Conservation (phyloP, 37 sponge, comb jelly and placozoan genomes). For the Spongilla lacustris region DNA sequence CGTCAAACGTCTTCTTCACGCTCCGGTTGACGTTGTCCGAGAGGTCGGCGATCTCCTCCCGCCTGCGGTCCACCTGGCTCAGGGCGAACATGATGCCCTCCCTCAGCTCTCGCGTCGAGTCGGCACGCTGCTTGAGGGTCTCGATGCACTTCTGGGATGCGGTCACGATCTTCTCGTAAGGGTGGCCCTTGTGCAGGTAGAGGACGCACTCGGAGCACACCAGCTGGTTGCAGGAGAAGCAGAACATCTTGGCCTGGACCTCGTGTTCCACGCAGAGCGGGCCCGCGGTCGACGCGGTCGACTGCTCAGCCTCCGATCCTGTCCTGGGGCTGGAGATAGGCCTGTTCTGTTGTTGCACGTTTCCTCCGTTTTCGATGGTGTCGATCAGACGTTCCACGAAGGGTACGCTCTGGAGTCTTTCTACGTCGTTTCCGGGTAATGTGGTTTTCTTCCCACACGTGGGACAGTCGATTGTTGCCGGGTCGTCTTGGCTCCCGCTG, state of each 20-base stretch:
- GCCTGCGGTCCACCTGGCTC: not conserved
- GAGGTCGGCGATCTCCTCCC: slow-evolving; percentile 12
- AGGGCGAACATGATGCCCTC: not conserved
- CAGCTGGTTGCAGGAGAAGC: slow-evolving; percentile 29
- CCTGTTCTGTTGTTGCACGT: not conserved
- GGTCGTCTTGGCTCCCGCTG: not conserved
- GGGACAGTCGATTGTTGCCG: not conserved
- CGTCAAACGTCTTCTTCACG: slow-evolving; percentile 26
- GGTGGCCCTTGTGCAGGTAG: slow-evolving; percentile 17
- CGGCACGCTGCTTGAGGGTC: not conserved
- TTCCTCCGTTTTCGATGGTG: not conserved
- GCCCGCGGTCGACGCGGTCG: not conserved
- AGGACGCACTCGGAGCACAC: slow-evolving; percentile 39
- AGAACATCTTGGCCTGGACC: slow-evolving; percentile 32
- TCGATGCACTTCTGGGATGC: not conserved
- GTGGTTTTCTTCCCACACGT: not conserved
- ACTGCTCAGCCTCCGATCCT: no score
- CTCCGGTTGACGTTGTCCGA: not conserved
- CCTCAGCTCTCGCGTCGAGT: not conserved
- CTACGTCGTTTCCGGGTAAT: not conserved
- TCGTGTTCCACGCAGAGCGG: slow-evolving; percentile 11
- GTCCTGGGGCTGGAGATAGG: no score
- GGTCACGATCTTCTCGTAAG: slow-evolving; percentile 20
- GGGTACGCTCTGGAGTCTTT: not conserved
- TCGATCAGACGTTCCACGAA: not conserved